Evolutionary conservation across 64 coral and sea anemone genomes (phyloP), one percentile per base, ranked within the genome.

Genomic region (Montipora sp.): DNA sequence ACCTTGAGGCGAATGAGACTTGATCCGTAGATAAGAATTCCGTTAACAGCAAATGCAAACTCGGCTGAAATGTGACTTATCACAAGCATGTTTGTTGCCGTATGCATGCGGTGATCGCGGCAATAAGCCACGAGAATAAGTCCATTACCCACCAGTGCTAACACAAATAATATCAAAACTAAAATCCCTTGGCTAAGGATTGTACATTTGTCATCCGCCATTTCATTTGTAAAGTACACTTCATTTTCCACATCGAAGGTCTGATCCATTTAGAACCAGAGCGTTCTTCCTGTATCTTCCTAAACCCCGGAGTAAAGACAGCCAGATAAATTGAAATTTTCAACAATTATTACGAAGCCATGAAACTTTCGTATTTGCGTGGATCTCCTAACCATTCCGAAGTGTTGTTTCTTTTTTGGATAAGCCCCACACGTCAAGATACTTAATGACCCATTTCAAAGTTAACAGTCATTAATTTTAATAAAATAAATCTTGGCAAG

Each of bases 51-150:
- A 45, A 84, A 84, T 19, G 63, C 65, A 19, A 84, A 49, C 81
- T 84, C 81, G 2, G 81, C 81, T 4, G 63, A 84, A 48, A 84
- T 84, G 19, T 84, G 81, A 44, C 81, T 84, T 84, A 84, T 84
- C 12, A 84, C 81, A 24, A 84, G 15, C 81, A 84, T 84, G 46
- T 84, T 84, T 14, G 81, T 84, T 36, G 81, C 36, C 7, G 81
- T 84, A 18, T 84, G 81, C 81, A 84, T 84, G 16, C 82, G 65
- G 4, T 85, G 46, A 18, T 85, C 82, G 10, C 65, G 61, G 16
- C 82, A 85, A 20, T 85, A 85, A 71, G 82, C 82, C 82, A 85
- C 82, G 19, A 71, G 15, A 71, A 85, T 65, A 70, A 72, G 70
- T 49, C 82, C 82, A n/a, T 85, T 85, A 66, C 63, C 82, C 1